Evolutionary conservation across 2,797 vertebrate species (phyloP).

Genomic region (Dryobates pubescens): DNA sequence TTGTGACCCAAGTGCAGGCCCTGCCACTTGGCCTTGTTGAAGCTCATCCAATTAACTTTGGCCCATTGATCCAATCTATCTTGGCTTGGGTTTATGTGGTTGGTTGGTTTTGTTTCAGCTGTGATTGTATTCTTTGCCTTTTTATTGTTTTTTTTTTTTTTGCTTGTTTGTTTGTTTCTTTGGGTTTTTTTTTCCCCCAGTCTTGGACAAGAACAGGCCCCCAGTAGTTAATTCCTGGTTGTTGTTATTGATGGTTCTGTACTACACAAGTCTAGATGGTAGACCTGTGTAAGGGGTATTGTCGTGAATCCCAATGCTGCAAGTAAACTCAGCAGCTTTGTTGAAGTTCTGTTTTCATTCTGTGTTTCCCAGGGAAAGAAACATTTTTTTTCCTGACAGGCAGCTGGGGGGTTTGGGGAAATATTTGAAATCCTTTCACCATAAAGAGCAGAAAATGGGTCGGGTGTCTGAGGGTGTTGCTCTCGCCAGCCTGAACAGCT

Average conservation of each 20-base stretch:
- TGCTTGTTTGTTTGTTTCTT: no score
- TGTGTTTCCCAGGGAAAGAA: not conserved
- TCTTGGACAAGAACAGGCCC: not conserved
- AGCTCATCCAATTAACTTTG: no score
- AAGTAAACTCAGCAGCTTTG: not conserved
- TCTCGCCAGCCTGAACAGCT: not conserved
- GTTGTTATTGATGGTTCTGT: not conserved
- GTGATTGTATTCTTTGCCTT: not conserved
- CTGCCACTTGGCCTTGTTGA: no score
- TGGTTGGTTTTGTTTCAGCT: not conserved
- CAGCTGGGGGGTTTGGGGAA: not conserved
- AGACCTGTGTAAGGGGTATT: not conserved
- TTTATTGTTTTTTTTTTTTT: not conserved
- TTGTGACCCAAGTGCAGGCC: no score
- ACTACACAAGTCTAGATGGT: not conserved
- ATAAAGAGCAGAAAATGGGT: not conserved
- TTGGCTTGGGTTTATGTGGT: no score
- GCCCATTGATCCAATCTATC: no score
- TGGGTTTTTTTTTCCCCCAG: not conserved
- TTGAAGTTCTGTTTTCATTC: not conserved
- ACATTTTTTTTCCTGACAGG: not conserved
- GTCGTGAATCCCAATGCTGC: not conserved
- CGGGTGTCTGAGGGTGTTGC: not conserved
- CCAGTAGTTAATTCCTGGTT: not conserved
- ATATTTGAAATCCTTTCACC: conserved; percentile 6